Evolutionary conservation across 35 echinoderm and acorn worm species (phyloP), one percentile per base, ranked within the genome.

Genomic region (Holothuria glaberrima): DNA sequence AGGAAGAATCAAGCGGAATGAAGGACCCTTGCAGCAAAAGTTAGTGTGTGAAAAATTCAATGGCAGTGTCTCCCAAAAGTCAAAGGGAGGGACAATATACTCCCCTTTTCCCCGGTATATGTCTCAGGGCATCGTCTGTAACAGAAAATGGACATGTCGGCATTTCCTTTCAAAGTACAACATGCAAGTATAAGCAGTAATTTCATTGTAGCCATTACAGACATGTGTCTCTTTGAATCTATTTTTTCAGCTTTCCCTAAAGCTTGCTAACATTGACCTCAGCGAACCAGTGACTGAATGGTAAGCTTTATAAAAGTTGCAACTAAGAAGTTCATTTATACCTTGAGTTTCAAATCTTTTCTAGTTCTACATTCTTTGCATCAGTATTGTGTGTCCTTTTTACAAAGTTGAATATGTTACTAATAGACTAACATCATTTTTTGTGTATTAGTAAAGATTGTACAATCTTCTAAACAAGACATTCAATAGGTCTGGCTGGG

Each of bases 281-380:
- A 83, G 59, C 41, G 87, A 88, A 54, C 63, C 89, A 9, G 46
- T 90, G 86, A 94, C 93, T 61, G 93, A 91, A 91, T 94, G 93
- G 93, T 94, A 82, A 94, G 93, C n/a, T 30, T 54, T 54, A 14
- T 54, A 14, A 9, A 17, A 54, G 50, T 17, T 54, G 10, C 12
- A 54, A 54, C 50, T 14, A 5, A 5, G 50, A 12, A 54, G 50
- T 14, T 54, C 16, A 17, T 54, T 17, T 54, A 14, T 9, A 54
- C 0, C 9, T 14, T 14, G 50, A 9, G 5, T 54, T 54, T 7
- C 36, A 41, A 41, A 41, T 7, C 2, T 2, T 41, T 41, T 41
- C 36, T 41, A 41, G 36, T 41, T 4, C 2, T 41, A 41, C 7
- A 41, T 41, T 54, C 13, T 54, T 54, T 54, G 50, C 50, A 54